These are phyloP conservation scores for Etia nguti DNA, from an alignment of 2,113 vertebrate species.

Conservation along the genomic window DNA sequence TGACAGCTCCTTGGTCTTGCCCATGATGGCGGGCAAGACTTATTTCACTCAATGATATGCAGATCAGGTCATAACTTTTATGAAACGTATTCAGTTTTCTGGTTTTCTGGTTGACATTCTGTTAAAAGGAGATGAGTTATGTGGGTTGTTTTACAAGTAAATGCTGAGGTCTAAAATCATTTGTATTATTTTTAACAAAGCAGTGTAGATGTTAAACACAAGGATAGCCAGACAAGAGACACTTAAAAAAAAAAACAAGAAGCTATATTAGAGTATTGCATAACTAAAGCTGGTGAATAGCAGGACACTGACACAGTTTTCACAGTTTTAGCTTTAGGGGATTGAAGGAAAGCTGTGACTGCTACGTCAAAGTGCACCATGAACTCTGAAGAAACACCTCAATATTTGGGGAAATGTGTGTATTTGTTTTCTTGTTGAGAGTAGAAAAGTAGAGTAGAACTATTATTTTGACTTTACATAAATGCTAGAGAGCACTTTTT, in stretches of 20 bases:
- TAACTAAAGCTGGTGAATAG: neutral
- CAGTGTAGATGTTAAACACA: neutral
- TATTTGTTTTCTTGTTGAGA: neutral
- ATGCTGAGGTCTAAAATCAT: neutral
- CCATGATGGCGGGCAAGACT: neutral
- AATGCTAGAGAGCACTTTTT: neutral
- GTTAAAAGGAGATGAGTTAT: neutral
- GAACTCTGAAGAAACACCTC: neutral
- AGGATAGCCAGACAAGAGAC: neutral
- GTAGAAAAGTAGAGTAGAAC: neutral
- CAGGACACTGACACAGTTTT: neutral
- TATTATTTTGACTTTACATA: neutral
- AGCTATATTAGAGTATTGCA: neutral
- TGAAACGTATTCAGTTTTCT: neutral
- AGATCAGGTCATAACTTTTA: neutral
- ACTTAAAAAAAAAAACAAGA: too few relatives aligned
- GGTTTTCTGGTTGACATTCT: neutral
- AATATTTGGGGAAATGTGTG: neutral
- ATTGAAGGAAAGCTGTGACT: neutral
- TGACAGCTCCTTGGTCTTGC: neutral
- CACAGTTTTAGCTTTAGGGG: neutral
- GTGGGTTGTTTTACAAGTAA: too few relatives aligned
- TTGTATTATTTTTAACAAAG: neutral
- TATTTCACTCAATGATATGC: neutral
- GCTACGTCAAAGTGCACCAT: neutral